Conservation (phyloP, 1,140 invertebrate species). For the Drosophila kohkoa region DNA sequence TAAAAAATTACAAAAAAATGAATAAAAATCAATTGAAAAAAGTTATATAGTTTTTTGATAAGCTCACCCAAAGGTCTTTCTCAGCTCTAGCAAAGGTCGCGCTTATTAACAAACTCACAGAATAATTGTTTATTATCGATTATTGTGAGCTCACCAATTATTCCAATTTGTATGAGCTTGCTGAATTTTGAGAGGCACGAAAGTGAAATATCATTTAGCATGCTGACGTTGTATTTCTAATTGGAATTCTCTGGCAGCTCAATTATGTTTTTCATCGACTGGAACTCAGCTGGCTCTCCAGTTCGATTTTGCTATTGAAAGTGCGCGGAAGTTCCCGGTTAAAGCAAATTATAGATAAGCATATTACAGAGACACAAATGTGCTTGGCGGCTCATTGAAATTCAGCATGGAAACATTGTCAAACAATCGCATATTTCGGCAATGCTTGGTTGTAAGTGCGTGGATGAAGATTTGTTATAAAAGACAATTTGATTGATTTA, state of each 20-base stretch:
- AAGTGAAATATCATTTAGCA: conserved; percentile 56
- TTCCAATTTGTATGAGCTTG: conserved; percentile 45
- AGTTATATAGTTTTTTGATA: conserved; percentile 6
- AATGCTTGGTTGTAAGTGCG: conserved; percentile 71
- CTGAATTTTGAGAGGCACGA: conserved; percentile 15
- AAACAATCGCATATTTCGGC: conserved; percentile 31
- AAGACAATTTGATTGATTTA: background rate
- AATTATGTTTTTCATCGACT: conserved; percentile 35
- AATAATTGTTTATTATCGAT: conserved; percentile 36
- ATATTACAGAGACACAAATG: conserved; percentile 22
- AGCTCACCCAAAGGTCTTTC: background rate
- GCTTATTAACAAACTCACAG: conserved; percentile 48
- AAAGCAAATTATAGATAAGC: conserved; percentile 14
- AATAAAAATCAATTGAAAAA: conserved; percentile 75
- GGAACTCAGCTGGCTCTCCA: conserved; percentile 46
- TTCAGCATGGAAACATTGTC: conserved; percentile 61
- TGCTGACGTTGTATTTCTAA: conserved; percentile 52
- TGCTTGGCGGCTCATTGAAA: conserved; percentile 44
- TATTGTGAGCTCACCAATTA: conserved; percentile 8
- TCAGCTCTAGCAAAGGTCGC: conserved; percentile 45
- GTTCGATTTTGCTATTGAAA: conserved; percentile 50
- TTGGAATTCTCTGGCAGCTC: conserved; percentile 32
- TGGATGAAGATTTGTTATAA: background rate
- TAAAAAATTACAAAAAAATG: conserved; percentile 72
- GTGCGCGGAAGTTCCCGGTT: conserved; percentile 54